Evolutionary conservation across 2,113 vertebrate genomes (phyloP).

Genomic region (Brachionichthys hirsutus): DNA sequence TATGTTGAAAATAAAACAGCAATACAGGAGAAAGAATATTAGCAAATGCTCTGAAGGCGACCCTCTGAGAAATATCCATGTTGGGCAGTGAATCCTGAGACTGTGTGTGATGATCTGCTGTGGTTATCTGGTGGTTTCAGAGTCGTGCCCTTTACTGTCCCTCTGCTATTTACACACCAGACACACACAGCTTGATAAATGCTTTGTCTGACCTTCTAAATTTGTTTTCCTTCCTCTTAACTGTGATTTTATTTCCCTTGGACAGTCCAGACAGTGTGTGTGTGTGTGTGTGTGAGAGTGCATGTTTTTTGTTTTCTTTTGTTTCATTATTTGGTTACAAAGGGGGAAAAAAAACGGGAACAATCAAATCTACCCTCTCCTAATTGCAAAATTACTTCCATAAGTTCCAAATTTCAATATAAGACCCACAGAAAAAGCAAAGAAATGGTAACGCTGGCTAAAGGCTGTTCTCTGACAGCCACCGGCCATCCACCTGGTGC

Average conservation of each 20-base stretch:
- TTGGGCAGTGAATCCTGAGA: slow-evolving; percentile 58
- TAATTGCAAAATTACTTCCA: slow-evolving; percentile 32
- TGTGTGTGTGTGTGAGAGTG: slow-evolving; percentile 23
- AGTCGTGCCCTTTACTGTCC: slow-evolving; percentile 76
- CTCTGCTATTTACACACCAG: slow-evolving; percentile 75
- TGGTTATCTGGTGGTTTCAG: slow-evolving; percentile 70
- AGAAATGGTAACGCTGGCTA: slow-evolving; percentile 17
- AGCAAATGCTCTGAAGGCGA: slow-evolving; percentile 49
- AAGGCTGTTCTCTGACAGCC: slow-evolving; percentile 9
- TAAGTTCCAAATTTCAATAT: slow-evolving; percentile 31
- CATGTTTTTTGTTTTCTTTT: slow-evolving; percentile 17
- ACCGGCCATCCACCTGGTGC: slow-evolving; percentile 42
- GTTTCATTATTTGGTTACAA: background rate
- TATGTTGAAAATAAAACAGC: slow-evolving; percentile 66
- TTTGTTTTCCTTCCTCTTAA: slow-evolving; percentile 73
- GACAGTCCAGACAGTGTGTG: slow-evolving; percentile 49
- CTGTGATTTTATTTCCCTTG: slow-evolving; percentile 70
- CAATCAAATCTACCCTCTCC: slow-evolving; percentile 31
- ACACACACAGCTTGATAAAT: slow-evolving; percentile 76
- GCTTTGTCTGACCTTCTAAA: slow-evolving; percentile 73
- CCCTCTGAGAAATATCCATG: slow-evolving; percentile 69
- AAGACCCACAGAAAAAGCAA: slow-evolving; percentile 12
- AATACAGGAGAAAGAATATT: slow-evolving; percentile 60
- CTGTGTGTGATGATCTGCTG: slow-evolving; percentile 66
- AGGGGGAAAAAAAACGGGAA: slow-evolving; percentile 4